Conservation (phyloP, 2,113 vertebrate species). For the Rhinichthys klamathensis region DNA sequence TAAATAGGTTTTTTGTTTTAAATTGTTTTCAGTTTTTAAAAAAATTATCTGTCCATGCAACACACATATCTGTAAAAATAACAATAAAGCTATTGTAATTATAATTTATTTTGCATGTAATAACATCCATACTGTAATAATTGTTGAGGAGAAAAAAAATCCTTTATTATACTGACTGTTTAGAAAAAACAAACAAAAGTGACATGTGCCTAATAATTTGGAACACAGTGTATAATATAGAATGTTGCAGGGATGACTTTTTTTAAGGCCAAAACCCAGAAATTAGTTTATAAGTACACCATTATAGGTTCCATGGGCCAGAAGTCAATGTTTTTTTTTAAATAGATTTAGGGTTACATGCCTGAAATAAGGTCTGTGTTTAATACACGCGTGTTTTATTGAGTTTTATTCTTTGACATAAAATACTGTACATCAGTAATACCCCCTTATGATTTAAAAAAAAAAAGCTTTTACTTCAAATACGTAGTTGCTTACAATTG, state of each 20-base stretch:
- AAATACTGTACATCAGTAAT: not conserved
- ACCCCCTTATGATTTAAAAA: not conserved
- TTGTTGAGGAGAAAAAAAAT: not conserved
- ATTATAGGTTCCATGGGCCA: not conserved
- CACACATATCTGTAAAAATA: not conserved
- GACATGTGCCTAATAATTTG: not conserved
- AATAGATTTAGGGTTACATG: not conserved
- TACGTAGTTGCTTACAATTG: too few species aligned
- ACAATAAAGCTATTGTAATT: not conserved
- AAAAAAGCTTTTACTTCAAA: too few species aligned
- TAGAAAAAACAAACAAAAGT: not conserved
- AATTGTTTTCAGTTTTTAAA: not conserved
- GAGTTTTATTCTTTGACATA: not conserved
- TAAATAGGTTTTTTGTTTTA: not conserved
- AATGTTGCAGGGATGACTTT: not conserved
- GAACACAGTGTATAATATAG: not conserved
- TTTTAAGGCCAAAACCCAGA: not conserved
- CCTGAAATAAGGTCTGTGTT: not conserved
- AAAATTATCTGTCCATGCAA: not conserved
- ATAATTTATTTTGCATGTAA: not conserved
- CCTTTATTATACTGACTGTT: not conserved
- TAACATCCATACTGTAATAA: not conserved
- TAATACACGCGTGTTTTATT: not conserved
- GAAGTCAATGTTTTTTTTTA: too few species aligned
- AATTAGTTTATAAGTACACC: not conserved